Evolutionary conservation across 2,888 invertebrate genomes (phyloP), one percentile per base, ranked within the genome.

Genomic region (Scelioninae gen. 1): DNA sequence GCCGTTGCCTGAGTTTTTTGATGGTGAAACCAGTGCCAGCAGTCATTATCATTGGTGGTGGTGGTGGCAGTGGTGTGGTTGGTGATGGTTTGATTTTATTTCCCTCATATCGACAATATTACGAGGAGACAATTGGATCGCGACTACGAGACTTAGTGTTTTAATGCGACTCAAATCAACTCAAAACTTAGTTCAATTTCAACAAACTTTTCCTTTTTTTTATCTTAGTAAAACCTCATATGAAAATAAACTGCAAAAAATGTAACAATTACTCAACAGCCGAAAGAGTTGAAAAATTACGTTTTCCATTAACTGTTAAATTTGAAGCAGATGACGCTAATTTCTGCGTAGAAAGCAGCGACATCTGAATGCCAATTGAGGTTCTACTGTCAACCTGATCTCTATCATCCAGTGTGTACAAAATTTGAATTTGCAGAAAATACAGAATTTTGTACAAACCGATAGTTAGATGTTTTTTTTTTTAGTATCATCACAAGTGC

Each of bases 1-100:
- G 90, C 89, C 89, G 91, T 88, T 90, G 91, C 89, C 91, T 89
- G 90, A 90, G 88, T 89, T 89, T 88, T 88, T 89, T 87, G 89
- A 88, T 88, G 88, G 86, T 85, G 87, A 86, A 87, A 87, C 86
- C 86, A 88, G 88, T 90, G 86, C 88, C 87, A 89, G 88, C 89
- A 87, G 88, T 78, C 71, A 71, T 56, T 86, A 88, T 88, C 69
- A 34, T 81, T 74, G 68, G 77, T 84, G 69, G 71, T 82, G 65
- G 81, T 82, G 65, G 79, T 76, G 53, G 80, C 63, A 75, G 82
- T 80, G 77, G 72, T 58, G 63, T 71, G 78, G 71, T 82, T 83
- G 76, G 76, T 66, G 68, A 69, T 60, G 69, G 63, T 75, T 77
- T 56, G 49, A 65, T 63, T 78, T 56, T 63, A 32, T 40, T 31